These are phyloP conservation scores for Lasaia peninsularis DNA, from an alignment of 1,140 invertebrate species.

Conservation along the genomic window DNA sequence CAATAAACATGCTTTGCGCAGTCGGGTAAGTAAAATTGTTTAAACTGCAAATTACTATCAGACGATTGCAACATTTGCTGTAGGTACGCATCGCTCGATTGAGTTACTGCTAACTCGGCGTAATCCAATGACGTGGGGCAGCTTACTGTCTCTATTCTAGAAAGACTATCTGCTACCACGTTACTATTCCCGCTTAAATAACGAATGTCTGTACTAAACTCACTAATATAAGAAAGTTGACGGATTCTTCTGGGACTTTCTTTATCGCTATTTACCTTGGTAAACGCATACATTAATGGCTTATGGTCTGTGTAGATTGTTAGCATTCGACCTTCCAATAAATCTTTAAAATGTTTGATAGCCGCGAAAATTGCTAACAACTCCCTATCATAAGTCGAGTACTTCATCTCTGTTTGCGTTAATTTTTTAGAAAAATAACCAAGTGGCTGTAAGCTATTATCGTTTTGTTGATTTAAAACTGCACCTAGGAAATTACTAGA, in stretches of 20 bases:
- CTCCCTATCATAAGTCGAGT: constrained; percentile 13
- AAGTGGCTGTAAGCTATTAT: constrained; percentile 3
- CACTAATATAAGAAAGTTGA: constrained; percentile 38
- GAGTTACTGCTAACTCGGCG: too few relatives aligned
- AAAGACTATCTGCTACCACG: too few relatives aligned
- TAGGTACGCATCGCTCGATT: too few relatives aligned
- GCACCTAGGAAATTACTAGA: constrained; percentile 12
- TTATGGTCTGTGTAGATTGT: constrained; percentile 17
- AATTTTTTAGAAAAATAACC: constrained; percentile 17
- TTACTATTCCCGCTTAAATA: too few relatives aligned
- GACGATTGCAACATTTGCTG: too few relatives aligned
- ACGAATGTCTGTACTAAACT: constrained; percentile 39
- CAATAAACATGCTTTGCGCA: too few relatives aligned
- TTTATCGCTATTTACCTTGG: neutral
- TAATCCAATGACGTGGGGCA: too few relatives aligned
- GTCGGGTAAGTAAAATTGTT: too few relatives aligned
- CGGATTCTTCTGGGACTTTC: constrained; percentile 19
- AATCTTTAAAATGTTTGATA: constrained; percentile 11
- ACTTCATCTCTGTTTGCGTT: constrained; percentile 1
- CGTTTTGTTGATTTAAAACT: constrained; percentile 12
- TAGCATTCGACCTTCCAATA: constrained; percentile 2
- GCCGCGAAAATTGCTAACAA: constrained; percentile 11
- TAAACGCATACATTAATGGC: constrained; percentile 8
- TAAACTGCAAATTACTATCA: too few relatives aligned
- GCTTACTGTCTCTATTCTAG: too few relatives aligned